phyloP scores from a whole-genome alignment of 2,113 vertebrate genomes.

The Colistium nudipinnis region DNA sequence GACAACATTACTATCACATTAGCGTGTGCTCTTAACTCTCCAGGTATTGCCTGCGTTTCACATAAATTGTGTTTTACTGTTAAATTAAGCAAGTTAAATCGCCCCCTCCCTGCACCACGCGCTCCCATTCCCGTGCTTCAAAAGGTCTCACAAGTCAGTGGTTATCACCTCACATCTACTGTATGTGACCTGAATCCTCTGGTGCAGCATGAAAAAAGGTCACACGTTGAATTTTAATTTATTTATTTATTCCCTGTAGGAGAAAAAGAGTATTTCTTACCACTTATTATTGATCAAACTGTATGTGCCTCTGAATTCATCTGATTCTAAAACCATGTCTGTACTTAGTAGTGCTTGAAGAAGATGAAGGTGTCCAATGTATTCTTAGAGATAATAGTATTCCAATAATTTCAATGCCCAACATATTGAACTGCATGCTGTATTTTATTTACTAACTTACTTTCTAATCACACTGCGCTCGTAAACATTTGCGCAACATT shows the following conservation, averaged over 20 bases:
- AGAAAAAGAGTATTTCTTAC: constrained; percentile 53
- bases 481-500: constrained; percentile 40
- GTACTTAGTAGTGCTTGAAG: constrained; percentile 66
- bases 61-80: constrained; percentile 36
- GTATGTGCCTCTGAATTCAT: constrained; percentile 78
- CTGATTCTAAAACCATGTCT: constrained; percentile 71
- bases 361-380: constrained; percentile 51
- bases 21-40: constrained; percentile 34
- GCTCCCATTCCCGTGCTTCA: constrained; percentile 3
- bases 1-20: constrained; percentile 40
- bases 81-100: constrained; percentile 26
- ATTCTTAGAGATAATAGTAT: constrained; percentile 60
- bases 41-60: constrained; percentile 21
- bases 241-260: constrained; percentile 75
- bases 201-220: constrained; percentile 62
- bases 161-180: constrained; percentile 36
- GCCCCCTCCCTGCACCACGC: background rate
- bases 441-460: constrained; percentile 61
- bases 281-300: constrained; percentile 59
- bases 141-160: constrained; percentile 24
- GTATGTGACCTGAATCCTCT: constrained; percentile 37
- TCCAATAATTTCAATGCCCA: constrained; percentile 57
- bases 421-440: constrained; percentile 66
- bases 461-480: constrained; percentile 28
- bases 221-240: constrained; percentile 63